These are phyloP conservation scores for Oxyscelio sp. DNA, from an alignment of 2,888 invertebrate genomes.

Conservation along the genomic window DNA sequence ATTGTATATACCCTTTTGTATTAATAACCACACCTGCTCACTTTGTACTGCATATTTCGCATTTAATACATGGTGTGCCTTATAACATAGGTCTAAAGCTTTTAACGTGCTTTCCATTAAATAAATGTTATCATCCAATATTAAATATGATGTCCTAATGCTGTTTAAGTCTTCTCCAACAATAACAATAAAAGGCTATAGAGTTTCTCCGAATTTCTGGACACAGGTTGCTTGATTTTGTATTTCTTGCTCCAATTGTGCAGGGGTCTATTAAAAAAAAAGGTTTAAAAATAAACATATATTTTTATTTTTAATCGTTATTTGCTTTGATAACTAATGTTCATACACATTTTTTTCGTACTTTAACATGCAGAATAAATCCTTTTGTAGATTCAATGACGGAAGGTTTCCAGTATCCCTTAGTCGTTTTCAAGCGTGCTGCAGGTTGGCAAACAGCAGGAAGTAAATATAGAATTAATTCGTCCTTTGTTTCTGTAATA, in stretches of 20 bases:
- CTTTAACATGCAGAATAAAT: conserved; percentile 1
- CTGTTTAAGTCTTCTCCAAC: conserved; percentile 1
- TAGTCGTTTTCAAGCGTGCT: background rate
- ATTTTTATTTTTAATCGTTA: background rate
- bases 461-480: background rate
- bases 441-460: conserved; percentile 3
- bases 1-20: conserved; percentile 2
- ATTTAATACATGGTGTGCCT: conserved; percentile 7
- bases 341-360: too few species aligned
- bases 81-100: conserved; percentile 4
- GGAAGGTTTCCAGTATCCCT: conserved; percentile 1
- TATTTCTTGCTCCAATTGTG: conserved; percentile 3
- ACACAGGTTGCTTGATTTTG: background rate
- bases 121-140: background rate
- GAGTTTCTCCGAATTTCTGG: background rate
- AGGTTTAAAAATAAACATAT: background rate
- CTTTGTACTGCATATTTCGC: background rate
- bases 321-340: background rate
- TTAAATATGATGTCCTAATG: background rate
- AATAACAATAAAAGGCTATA: background rate
- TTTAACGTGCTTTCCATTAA: background rate
- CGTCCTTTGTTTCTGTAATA: conserved; percentile 1
- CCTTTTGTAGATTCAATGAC: background rate
- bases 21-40: conserved; percentile 2
- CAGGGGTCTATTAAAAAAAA: background rate